phyloP scores from a whole-genome alignment of 2,113 vertebrate species.

The Oncorhynchus tshawytscha region DNA sequence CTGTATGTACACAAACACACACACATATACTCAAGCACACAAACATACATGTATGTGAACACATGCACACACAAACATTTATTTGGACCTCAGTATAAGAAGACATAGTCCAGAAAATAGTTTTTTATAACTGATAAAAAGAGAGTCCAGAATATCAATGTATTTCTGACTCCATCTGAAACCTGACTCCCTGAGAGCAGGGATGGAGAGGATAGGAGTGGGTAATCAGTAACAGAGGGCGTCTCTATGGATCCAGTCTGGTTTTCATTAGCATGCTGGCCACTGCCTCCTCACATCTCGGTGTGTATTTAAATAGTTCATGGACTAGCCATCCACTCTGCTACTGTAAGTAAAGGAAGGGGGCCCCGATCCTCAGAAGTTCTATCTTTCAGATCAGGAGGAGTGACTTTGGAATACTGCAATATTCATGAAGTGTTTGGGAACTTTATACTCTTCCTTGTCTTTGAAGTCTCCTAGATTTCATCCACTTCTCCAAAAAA shows the following conservation, averaged over 20 bases:
- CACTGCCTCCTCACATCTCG: slow-evolving; percentile 62
- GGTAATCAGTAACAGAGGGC: slow-evolving; percentile 68
- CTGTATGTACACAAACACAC: neutral
- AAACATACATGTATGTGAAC: too few species aligned
- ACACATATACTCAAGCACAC: neutral
- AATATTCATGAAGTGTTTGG: slow-evolving; percentile 74
- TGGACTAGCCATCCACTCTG: slow-evolving; percentile 62
- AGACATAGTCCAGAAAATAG: too few species aligned
- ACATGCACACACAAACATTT: too few species aligned
- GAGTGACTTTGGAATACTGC: slow-evolving; percentile 68
- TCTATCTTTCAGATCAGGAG: slow-evolving; percentile 65
- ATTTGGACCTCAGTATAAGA: too few species aligned
- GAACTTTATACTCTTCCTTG: slow-evolving; percentile 59
- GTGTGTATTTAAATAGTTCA: slow-evolving; percentile 77
- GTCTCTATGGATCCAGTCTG: slow-evolving; percentile 59
- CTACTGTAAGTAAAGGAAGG: slow-evolving; percentile 60
- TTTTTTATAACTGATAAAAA: slow-evolving; percentile 20
- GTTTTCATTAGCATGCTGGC: slow-evolving; percentile 74
- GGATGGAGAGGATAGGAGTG: slow-evolving; percentile 41
- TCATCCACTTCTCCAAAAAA: slow-evolving; percentile 41
- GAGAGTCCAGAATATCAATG: slow-evolving; percentile 43
- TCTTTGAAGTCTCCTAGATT: slow-evolving; percentile 69
- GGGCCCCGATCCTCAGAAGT: slow-evolving; percentile 57
- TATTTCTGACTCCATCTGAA: slow-evolving; percentile 55
- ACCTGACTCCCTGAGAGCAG: slow-evolving; percentile 8